Evolutionary conservation across 2,797 vertebrate genomes (phyloP).

Genomic region (Sternarchorhynchus goeldii): DNA sequence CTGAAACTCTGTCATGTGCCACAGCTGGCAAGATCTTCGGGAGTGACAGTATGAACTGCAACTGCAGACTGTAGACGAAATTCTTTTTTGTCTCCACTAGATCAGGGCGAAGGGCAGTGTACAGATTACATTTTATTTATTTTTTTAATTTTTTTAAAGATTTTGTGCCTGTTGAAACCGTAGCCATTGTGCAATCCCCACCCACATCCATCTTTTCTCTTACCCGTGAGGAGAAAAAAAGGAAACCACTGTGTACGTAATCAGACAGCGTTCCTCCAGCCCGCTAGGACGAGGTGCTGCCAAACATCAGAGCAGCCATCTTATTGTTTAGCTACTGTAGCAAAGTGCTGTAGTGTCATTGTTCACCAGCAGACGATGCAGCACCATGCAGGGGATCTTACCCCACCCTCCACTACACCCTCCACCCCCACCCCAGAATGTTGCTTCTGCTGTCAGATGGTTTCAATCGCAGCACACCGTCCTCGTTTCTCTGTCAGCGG

Average conservation of each 20-base stretch:
- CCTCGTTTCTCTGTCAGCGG: neutral
- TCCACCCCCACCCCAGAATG: neutral
- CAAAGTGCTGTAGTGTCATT: slow-evolving; percentile 7
- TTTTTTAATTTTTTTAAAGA: slow-evolving; percentile 1
- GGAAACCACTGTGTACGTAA: slow-evolving; percentile 12
- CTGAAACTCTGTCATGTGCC: neutral
- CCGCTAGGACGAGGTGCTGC: neutral
- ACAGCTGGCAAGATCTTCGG: neutral
- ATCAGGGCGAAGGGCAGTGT: neutral
- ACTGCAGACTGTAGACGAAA: neutral
- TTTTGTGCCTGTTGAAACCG: slow-evolving; percentile 39
- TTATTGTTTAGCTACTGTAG: slow-evolving; percentile 33
- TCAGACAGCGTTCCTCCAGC: neutral
- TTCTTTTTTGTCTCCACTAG: neutral
- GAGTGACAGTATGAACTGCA: neutral
- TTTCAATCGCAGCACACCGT: neutral
- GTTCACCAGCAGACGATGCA: slow-evolving; percentile 50
- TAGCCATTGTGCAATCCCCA: slow-evolving; percentile 19
- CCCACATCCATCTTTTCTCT: slow-evolving; percentile 5
- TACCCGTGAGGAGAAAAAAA: slow-evolving; percentile 10
- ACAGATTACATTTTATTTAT: neutral
- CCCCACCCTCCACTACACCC: neutral
- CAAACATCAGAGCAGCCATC: slow-evolving; percentile 14
- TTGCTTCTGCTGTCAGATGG: neutral
- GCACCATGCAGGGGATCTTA: neutral